phyloP scores from a whole-genome alignment of 2,797 vertebrate genomes.

The Tauraco hartlaubi region DNA sequence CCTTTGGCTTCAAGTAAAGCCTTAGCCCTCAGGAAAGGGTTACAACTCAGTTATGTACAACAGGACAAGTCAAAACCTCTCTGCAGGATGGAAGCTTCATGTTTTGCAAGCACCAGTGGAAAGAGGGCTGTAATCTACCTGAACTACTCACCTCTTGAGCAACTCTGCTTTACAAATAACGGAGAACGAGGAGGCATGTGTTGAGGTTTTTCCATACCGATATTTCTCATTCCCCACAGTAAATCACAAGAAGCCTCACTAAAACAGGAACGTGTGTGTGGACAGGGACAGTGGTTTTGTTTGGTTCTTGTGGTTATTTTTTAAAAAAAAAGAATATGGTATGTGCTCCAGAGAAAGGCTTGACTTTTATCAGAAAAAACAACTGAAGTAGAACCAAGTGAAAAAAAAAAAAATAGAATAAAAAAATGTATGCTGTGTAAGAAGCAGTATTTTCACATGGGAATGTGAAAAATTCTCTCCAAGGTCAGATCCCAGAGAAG shows the following conservation, averaged over 20 bases:
- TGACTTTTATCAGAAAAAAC: not conserved
- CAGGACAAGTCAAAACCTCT: not conserved
- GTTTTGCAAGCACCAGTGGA: slow-evolving; percentile 39
- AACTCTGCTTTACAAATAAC: slow-evolving; percentile 19
- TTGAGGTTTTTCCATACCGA: not conserved
- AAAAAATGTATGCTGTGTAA: not conserved
- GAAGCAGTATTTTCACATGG: not conserved
- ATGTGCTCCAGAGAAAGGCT: not conserved
- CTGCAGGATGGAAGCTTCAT: not conserved
- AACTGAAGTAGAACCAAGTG: not conserved
- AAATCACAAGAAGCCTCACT: not conserved
- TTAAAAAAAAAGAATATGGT: not conserved
- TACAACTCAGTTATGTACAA: not conserved
- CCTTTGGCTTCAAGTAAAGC: slow-evolving; percentile 23
- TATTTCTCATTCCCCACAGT: not conserved
- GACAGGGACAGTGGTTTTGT: not conserved
- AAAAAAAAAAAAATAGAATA: no score
- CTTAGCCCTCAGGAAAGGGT: not conserved
- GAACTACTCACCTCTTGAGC: slow-evolving; percentile 53
- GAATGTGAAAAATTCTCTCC: not conserved
- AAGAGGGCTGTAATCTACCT: slow-evolving; percentile 32
- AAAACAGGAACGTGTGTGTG: not conserved
- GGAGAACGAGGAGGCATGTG: not conserved
- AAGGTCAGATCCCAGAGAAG: not conserved
- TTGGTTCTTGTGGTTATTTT: not conserved